Evolutionary conservation across 2,113 vertebrate genomes (phyloP), one percentile per base, ranked within the genome.

Genomic region (Sebastes schlegelii): DNA sequence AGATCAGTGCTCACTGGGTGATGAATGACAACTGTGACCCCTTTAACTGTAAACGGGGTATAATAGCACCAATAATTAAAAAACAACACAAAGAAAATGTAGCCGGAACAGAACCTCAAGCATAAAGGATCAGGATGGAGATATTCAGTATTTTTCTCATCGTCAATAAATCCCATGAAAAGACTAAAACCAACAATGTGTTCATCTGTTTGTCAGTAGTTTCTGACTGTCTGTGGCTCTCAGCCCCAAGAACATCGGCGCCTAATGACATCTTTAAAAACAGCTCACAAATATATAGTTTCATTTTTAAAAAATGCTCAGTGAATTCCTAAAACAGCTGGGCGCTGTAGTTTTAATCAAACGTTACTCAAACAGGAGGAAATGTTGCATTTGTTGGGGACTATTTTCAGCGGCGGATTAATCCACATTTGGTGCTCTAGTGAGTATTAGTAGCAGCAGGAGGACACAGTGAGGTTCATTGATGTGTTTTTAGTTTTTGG

Each of bases 11-110:
- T 42, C 1, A 58, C 69, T 2, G 23, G 19, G 19, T 8, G 46
- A 57, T 65, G 8, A 75, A 51, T 12, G 46, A 78, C 21, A 21
- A 0, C 46, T 11, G 62, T 69, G 14, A 63, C 72, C 79, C 72
- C 68, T 60, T 34, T 9, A 8, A 10, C 0, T 61, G 69, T 69
- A 48, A 70, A 80, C 11, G 23, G 17, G 45, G 40, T 55, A 2
- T 9, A 79, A 70, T 90, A 91, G 88, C 90, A 91, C 92, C 89
- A 87, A 6, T 46, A 77, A 71, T n/a, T 9, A 3, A 68, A 51
- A 62, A 71, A 58, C 11, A 63, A 49, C 9, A 62, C 19, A 74
- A 26, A 68, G 34, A 52, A 16, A 42, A 40, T 42, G 68, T 23
- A 13, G 13, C 26, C 42, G 75, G 69, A 79, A 60, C 16, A n/a